These are phyloP conservation scores for Aethes cnicana DNA, from an alignment of 2,888 invertebrate species.

Conservation along the genomic window DNA sequence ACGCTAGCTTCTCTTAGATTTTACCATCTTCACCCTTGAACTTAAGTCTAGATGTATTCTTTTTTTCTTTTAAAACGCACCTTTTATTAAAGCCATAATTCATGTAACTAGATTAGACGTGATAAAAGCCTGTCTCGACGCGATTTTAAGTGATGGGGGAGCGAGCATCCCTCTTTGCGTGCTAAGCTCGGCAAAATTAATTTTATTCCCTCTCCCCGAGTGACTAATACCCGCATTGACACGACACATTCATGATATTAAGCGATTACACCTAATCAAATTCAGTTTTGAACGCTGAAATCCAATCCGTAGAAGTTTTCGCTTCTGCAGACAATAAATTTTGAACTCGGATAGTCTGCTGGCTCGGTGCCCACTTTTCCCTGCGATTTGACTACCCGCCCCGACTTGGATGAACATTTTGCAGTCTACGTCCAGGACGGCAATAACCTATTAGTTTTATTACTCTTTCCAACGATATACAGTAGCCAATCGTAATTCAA, in stretches of 20 bases:
- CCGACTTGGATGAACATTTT: slow-evolving; percentile 60
- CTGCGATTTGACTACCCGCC: slow-evolving; percentile 63
- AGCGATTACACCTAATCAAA: slow-evolving; percentile 17
- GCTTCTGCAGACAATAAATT: slow-evolving; percentile 63
- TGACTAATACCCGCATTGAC: slow-evolving; percentile 44
- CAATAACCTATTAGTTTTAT: slow-evolving; percentile 70
- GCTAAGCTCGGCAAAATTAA: slow-evolving; percentile 52
- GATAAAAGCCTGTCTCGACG: slow-evolving; percentile 39
- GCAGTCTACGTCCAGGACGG: slow-evolving; percentile 64
- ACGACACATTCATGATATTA: slow-evolving; percentile 29
- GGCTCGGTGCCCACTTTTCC: slow-evolving; percentile 69
- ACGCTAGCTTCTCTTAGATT: no score
- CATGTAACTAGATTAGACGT: background rate
- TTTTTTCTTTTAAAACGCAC: no score
- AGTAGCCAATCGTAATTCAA: no score
- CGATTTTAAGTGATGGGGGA: slow-evolving; percentile 37
- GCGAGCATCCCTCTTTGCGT: slow-evolving; percentile 45
- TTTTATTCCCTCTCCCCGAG: slow-evolving; percentile 45
- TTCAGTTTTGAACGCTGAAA: slow-evolving; percentile 21
- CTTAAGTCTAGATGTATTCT: no score
- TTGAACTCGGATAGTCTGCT: slow-evolving; percentile 48
- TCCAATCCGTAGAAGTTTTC: slow-evolving; percentile 41
- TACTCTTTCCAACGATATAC: slow-evolving; percentile 41
- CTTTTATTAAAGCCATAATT: slow-evolving; percentile 9
- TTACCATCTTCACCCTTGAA: no score